Conservation (phyloP, 2,888 invertebrate genomes). For the Cerastoderma edule region DNA sequence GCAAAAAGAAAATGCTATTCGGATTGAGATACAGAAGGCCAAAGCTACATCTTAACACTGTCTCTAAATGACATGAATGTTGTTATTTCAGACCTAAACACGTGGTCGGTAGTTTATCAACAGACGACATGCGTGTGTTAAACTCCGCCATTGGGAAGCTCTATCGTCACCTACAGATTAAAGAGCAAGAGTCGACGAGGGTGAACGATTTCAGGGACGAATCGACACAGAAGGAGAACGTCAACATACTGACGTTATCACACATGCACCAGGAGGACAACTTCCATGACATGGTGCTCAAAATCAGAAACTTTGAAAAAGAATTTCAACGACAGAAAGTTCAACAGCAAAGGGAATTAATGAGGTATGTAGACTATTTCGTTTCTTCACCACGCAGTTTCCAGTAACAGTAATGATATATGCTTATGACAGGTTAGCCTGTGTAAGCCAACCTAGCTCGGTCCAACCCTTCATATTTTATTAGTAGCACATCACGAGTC, state of each 20-base stretch:
- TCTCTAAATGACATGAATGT: too few species aligned
- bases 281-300: constrained; percentile 54
- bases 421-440: too few species aligned
- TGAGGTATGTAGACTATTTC: constrained; percentile 52
- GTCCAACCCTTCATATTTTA: too few species aligned
- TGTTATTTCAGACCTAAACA: constrained; percentile 25
- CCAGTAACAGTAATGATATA: too few species aligned
- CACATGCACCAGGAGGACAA: constrained; percentile 50
- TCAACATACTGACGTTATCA: constrained; percentile 48
- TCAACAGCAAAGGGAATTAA: constrained; percentile 53
- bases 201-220: constrained; percentile 25
- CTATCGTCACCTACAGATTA: constrained; percentile 56
- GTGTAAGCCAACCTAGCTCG: too few species aligned
- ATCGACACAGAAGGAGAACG: constrained; percentile 49
- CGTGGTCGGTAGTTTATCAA: constrained; percentile 22
- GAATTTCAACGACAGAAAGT: constrained; percentile 62
- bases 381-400: too few species aligned
- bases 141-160: constrained; percentile 56
- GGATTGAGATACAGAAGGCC: too few species aligned
- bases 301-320: constrained; percentile 60
- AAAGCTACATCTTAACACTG: too few species aligned
- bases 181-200: constrained; percentile 36
- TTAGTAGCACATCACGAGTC: too few species aligned
- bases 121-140: constrained; percentile 52
- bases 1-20: too few species aligned